Base-by-base conservation (phyloP, 2,888 invertebrate species). In the Coenonympha glycerion region DNA sequence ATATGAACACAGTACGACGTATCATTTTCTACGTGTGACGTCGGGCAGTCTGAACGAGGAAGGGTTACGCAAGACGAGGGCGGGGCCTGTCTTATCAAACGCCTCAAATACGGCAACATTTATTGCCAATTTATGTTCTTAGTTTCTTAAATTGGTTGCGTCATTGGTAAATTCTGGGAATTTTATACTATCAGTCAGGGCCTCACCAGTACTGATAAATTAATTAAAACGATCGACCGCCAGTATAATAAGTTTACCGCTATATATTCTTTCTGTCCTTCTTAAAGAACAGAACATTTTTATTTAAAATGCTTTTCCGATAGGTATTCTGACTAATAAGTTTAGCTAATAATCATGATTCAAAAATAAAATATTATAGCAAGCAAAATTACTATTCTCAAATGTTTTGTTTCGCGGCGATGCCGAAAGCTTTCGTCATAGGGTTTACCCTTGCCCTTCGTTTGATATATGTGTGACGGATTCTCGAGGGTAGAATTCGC, bases 1-100 rank as follows among this genome's bases (percentile, higher is more conserved):
- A n/a, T n/a, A n/a, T n/a, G n/a, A n/a, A n/a, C n/a, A n/a, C n/a
- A n/a, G n/a, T n/a, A n/a, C n/a, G n/a, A n/a, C n/a, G n/a, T n/a
- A n/a, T n/a, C 6, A 31, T 15, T 31, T 13, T 37, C 8, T 15
- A 37, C 22, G 22, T 22, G n/a, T n/a, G 9, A 16, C n/a, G 40
- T 6, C 15, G 15, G 28, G 36, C 26, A 8, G 16, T 11, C 34
- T 30, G 16, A 21, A 33, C 15, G 26, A 52, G 52, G 49, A 52
- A 51, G 45, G 19, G 34, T 55, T 51, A 19, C 51, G 41, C 45
- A 49, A 55, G 28, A 3, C 26, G 51, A 44, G 52, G 52, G 51
- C 39, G 37, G 9, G 34, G 40, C 46, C 41, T 41, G 46, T 49
- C 52, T 28, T 16, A 40, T 26, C 41, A 22, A 15, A 37, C 22